phyloP scores from a whole-genome alignment of 2,888 invertebrate species.

The Vesta saturnalis region DNA sequence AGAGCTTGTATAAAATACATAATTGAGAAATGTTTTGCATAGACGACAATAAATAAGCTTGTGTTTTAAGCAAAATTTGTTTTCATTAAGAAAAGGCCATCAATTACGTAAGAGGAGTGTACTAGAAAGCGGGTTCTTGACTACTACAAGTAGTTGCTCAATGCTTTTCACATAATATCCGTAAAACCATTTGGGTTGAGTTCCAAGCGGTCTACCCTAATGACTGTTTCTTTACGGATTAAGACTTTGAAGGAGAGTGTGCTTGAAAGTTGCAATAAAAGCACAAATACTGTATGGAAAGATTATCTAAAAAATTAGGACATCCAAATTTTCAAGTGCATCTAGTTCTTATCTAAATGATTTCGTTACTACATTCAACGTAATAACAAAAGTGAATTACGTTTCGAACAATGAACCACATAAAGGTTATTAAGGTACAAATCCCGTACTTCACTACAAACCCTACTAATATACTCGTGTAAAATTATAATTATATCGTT shows the following conservation, averaged over 20 bases:
- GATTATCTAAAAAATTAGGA: slow-evolving; percentile 12
- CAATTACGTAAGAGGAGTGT: slow-evolving; percentile 5
- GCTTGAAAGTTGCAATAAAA: slow-evolving; percentile 19
- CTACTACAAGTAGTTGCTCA: slow-evolving; percentile 19
- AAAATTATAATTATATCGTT: no score
- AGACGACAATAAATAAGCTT: background rate
- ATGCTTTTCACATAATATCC: slow-evolving; percentile 22
- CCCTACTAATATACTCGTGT: no score
- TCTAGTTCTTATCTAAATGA: slow-evolving; percentile 7
- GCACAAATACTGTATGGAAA: background rate
- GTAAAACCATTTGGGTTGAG: slow-evolving; percentile 19
- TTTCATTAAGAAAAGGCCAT: slow-evolving; percentile 17
- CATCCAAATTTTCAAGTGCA: background rate
- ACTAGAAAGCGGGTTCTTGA: slow-evolving; percentile 5
- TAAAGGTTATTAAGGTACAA: no score
- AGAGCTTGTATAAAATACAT: background rate
- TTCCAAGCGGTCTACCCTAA: slow-evolving; percentile 21
- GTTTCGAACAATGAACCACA: no score
- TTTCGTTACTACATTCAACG: slow-evolving; percentile 5
- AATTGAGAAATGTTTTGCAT: background rate
- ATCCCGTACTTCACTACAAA: no score
- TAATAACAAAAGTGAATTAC: background rate
- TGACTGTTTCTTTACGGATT: slow-evolving; percentile 22
- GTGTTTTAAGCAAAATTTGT: background rate
- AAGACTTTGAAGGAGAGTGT: slow-evolving; percentile 10